Evolutionary conservation across 2,888 invertebrate species (phyloP), one percentile per base, ranked within the genome.

Genomic region (Heliconius ethilla): DNA sequence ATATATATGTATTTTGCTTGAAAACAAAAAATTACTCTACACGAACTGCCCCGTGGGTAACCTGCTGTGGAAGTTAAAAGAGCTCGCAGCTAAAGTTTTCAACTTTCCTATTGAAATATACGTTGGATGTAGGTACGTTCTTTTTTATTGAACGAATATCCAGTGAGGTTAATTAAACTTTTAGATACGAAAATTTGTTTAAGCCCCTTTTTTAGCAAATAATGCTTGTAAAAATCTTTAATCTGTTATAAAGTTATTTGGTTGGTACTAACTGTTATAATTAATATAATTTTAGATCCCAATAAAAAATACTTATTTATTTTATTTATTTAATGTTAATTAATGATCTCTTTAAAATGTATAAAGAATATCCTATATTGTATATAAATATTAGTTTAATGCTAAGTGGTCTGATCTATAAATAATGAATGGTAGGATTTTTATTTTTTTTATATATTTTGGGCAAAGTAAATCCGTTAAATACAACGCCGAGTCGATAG

Each of bases 1-100:
- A 69, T 45, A 69, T 25, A 69, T 7, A 59, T 1, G 15, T 18
- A 45, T 45, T 45, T 69, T 22, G 51, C 15, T 45, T 40, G 40
- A 33, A 25, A 69, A 69, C n/a, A 67, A 69, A 45, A 15, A 40
- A 45, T 27, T 40, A 69, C 40, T 69, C 69, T 13, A 25, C 25
- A 40, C 40, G 40, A 69, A 40, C 40, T 69, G 69, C 69, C 69
- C 69, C 69, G 40, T 69, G 69, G 67, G 69, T 69, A 69, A 69
- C 69, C 69, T 69, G 40, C 40, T 45, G 69, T 69, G 25, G 40
- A 69, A 69, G 27, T 69, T 45, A 69, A 69, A 69, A 69, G 15
- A 45, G 40, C 69, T 69, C 40, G 69, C 40, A 25, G 69, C 40
- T 25, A 69, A 45, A 69, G 40, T 69, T 69, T 45, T 25, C 40